These are phyloP conservation scores for Diarsia brunnea DNA, from an alignment of 2,888 invertebrate species.

Conservation along the genomic window DNA sequence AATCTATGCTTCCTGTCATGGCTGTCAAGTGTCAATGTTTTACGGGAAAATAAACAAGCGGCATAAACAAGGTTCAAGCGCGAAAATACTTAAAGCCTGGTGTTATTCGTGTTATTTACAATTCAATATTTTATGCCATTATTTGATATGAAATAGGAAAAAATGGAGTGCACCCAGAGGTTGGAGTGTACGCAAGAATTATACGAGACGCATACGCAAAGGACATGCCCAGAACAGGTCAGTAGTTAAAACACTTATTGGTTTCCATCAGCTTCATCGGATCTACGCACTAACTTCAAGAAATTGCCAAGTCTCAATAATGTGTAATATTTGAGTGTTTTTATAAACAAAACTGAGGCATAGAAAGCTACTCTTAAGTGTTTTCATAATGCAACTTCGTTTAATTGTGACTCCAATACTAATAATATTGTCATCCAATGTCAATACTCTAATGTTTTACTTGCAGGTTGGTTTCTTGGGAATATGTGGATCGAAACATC, in stretches of 20 bases:
- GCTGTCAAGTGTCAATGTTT: not conserved
- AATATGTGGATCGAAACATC: conserved; percentile 83
- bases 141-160: conserved; percentile 55
- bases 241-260: not conserved
- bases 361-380: not conserved
- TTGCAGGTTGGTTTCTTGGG: conserved; percentile 86
- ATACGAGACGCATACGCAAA: conserved; percentile 71
- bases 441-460: conserved; percentile 5
- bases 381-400: not conserved
- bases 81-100: conserved; percentile 40
- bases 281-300: conserved; percentile 9
- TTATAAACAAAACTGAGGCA: not conserved
- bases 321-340: not conserved
- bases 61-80: conserved; percentile 46
- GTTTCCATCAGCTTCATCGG: not conserved
- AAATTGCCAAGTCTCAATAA: not conserved
- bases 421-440: not conserved
- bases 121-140: not conserved
- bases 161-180: conserved; percentile 86
- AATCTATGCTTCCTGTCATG: too few relatives aligned
- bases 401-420: not conserved
- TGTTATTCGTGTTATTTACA: conserved; percentile 13
- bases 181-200: conserved; percentile 83
- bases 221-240: conserved; percentile 81
- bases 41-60: conserved; percentile 50